Base-by-base conservation (phyloP, 2,797 vertebrate genomes). In the Pipistrellus kuhlii region DNA sequence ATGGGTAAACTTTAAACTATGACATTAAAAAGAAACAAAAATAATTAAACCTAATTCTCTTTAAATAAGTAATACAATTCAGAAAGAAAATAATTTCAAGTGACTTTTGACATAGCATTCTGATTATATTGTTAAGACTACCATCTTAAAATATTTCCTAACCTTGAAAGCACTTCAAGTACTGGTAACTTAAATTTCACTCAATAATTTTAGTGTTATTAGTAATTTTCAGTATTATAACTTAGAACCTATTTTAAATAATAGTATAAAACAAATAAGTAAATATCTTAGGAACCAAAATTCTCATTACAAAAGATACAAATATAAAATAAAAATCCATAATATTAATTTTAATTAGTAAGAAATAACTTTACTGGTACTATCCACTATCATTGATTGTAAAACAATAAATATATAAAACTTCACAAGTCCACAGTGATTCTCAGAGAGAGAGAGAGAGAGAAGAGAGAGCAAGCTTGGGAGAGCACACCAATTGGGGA, bases 1-100 rank as follows among this genome's bases (percentile, higher is more conserved):
- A 68, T 46, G 87, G 71, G 25, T 30, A 85, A 94, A 57, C 76
- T 38, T 51, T 92, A 76, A 94, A 59, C 15, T 12, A 5, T 59
- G 89, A 76, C 64, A 64, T 21, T 57, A 18, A 84, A 94, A 66
- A 55, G 20, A 94, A 94, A 80, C 20, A 21, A 88, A 94, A 93
- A 86, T 32, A 82, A 85, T 72, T 68, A 93, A 57, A 64, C 7
- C 7, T 69, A 84, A 53, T 13, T 78, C 14, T 46, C 84, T 91
- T 82, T 64, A 88, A 85, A 85, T 76, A 77, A 91, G 32, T 88
- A 85, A 68, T 55, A 82, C 3, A 85, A 91, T 30, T 84, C n/a
- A 27, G 51, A 66, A 53, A 75, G 35, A 88, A 92, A 85, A 82
- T 73, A 9, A 85, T 88, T 88, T 75, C 57, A 80, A 80, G 32